Percentiles rank a stretch among this genome's conserved stretches.
These are phyloP conservation scores for Cyphomyrus plagiostoma DNA, from an alignment of 2,113 vertebrate species.

Conservation along the genomic window DNA sequence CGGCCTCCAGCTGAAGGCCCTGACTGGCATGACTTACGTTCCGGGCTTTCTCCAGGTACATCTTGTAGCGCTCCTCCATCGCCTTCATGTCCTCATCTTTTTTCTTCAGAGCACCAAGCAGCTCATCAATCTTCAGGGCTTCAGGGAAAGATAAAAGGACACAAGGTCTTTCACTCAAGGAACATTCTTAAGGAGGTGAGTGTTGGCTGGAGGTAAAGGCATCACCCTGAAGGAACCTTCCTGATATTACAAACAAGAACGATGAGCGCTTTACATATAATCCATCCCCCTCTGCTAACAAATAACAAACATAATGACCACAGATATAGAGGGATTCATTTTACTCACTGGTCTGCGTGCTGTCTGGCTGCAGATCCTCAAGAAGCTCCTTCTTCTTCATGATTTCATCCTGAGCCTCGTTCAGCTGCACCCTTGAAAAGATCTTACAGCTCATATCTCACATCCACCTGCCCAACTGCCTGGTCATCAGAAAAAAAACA, in stretches of 20 bases:
- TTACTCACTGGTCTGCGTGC: constrained; percentile 70
- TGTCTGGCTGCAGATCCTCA: constrained; percentile 86
- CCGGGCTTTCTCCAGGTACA: constrained; percentile 96
- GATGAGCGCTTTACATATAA: background rate
- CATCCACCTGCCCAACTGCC: constrained; percentile 14
- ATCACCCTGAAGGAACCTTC: background rate
- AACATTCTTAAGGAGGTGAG: background rate
- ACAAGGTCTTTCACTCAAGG: background rate
- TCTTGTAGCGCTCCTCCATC: constrained; percentile 97
- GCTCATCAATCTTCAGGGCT: constrained; percentile 82
- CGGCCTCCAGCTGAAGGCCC: background rate
- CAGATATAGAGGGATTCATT: background rate
- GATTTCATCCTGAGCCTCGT: constrained; percentile 89
- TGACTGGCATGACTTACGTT: constrained; percentile 66
- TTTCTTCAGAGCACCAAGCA: constrained; percentile 86
- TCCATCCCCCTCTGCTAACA: background rate
- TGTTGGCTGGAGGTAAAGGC: background rate
- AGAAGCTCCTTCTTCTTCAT: constrained; percentile 94
- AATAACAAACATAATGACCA: background rate
- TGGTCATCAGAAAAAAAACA: background rate
- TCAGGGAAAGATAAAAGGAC: constrained; percentile 12
- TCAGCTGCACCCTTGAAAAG: constrained; percentile 79
- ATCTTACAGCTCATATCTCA: background rate
- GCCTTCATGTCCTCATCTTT: constrained; percentile 98
- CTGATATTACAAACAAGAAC: background rate